Percentiles rank a stretch among this genome's conserved stretches.
These are phyloP conservation scores for Amphiduros pacificus DNA, from an alignment of 2,888 invertebrate species.

Conservation along the genomic window DNA sequence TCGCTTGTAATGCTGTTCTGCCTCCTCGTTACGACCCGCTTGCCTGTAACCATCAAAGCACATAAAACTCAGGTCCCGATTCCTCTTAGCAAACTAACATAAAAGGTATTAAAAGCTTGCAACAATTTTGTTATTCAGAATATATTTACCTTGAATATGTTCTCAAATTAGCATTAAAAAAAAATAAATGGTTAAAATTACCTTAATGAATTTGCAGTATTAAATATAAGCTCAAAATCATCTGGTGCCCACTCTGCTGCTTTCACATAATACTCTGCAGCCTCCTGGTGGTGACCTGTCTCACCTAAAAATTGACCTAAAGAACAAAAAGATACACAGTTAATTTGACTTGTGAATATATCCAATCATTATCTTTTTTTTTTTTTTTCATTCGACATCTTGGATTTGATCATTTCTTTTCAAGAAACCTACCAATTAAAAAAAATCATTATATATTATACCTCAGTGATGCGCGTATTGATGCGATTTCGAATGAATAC, in stretches of 20 bases:
- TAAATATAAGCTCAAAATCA: constrained; percentile 82
- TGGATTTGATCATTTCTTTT: too few relatives aligned
- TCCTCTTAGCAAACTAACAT: too few relatives aligned
- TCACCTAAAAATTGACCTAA: constrained; percentile 86
- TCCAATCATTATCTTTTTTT: not conserved
- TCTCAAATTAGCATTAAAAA: too few relatives aligned
- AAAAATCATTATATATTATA: too few relatives aligned
- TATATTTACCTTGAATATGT: too few relatives aligned
- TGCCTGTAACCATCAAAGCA: constrained; percentile 59
- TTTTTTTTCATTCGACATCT: not conserved
- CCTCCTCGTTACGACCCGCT: constrained; percentile 77
- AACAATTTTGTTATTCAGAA: too few relatives aligned
- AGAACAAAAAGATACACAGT: constrained; percentile 23
- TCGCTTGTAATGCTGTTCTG: constrained; percentile 84
- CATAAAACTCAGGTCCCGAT: too few relatives aligned
- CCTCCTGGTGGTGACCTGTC: constrained; percentile 77
- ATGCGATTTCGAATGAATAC: too few relatives aligned
- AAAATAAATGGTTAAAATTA: too few relatives aligned
- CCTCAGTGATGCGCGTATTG: too few relatives aligned
- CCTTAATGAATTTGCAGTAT: constrained; percentile 84
- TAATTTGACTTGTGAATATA: not conserved
- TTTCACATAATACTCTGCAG: constrained; percentile 77
- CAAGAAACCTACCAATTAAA: too few relatives aligned
- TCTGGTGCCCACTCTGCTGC: constrained; percentile 78
- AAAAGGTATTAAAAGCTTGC: too few relatives aligned